Base-by-base conservation (phyloP, 2,113 vertebrate species). In the Oxyruncus cristatus region DNA sequence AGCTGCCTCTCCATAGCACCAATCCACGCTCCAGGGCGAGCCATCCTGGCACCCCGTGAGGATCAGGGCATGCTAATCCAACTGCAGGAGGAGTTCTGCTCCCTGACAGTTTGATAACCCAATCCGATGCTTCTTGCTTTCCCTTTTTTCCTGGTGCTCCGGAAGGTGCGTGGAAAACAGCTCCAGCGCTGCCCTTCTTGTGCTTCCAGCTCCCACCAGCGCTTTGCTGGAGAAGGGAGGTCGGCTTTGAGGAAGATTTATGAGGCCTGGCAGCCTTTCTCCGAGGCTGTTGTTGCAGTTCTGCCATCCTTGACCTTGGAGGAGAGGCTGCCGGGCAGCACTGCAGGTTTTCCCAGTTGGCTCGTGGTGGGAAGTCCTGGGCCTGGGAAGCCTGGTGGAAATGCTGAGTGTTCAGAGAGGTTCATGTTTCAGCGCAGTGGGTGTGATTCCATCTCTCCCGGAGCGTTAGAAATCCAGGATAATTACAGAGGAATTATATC, bases 181-280 rank as follows among this genome's bases (percentile, higher is more conserved):
- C 52, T 28, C 50, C 50, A 4, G 50, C 5, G 26, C 50, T 9
- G 5, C 74, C 9, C 1, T 46, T 55, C 46, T 18, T 14, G 33
- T 6, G 9, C 35, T 8, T 63, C n/a, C 77, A 55, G 83, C 85
- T 94, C 77, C 50, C 42, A 24, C 30, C 59, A 4, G 0, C 14
- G 16, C 14, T 0, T 8, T 35, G 49, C 41, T 0, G 2, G 66
- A 42, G 78, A 75, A 66, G 78, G 79, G 44, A 76, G 14, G 27
- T 80, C 0, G 1, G 75, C 46, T 83, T 53, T 23, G 46, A 77
- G 68, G 75, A 22, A 66, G 72, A 88, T 93, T 88, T 67, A 88
- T 92, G 81, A 33, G 73, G n/a, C 19, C 88, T 92, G 95, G 95
- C 96, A 93, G 83, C 59, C 72, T 79, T 74, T 71, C 33, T 86